Evolutionary conservation across 30 jellyfish, hydroid and myxozoan genomes (phyloP).

Genomic region (Aurelia coerulea): DNA sequence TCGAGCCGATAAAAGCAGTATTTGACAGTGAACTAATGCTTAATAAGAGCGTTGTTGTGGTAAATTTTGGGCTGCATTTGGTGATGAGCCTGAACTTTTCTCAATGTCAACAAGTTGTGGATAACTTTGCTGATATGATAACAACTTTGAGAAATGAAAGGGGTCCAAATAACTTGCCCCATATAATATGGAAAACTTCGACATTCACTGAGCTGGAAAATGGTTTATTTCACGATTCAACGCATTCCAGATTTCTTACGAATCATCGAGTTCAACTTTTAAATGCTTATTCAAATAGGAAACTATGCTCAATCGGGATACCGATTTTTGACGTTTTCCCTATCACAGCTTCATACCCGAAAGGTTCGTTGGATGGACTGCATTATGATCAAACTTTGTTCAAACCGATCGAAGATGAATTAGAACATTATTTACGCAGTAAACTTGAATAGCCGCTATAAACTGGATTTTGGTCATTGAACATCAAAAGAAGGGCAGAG

Average conservation of each 20-base stretch:
- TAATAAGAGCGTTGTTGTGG: conserved; percentile 42
- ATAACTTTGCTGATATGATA: not conserved
- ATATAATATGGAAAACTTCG: conserved; percentile 65
- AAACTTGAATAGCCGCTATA: not conserved
- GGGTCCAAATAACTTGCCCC: conserved; percentile 3
- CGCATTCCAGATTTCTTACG: conserved; percentile 35
- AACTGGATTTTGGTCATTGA: no score
- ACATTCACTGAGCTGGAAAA: conserved; percentile 16
- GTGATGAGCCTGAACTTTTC: conserved; percentile 19
- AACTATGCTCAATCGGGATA: conserved; percentile 20
- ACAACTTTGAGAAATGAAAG: not conserved
- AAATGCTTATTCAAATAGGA: conserved; percentile 20
- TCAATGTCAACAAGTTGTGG: conserved; percentile 5
- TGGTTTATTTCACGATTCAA: not conserved
- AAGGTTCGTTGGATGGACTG: conserved; percentile 6
- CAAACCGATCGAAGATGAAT: conserved; percentile 28
- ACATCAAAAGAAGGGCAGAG: no score
- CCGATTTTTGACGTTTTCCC: conserved; percentile 28
- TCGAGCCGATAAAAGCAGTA: conserved; percentile 12
- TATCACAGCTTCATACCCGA: conserved; percentile 22
- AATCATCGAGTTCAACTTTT: conserved; percentile 33
- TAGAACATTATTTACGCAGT: not conserved
- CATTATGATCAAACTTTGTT: conserved; percentile 3
- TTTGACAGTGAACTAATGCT: conserved; percentile 22
- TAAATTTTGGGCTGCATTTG: conserved; percentile 62